Evolutionary conservation across 2,797 vertebrate species (phyloP).

Genomic region (Microtus agrestis): DNA sequence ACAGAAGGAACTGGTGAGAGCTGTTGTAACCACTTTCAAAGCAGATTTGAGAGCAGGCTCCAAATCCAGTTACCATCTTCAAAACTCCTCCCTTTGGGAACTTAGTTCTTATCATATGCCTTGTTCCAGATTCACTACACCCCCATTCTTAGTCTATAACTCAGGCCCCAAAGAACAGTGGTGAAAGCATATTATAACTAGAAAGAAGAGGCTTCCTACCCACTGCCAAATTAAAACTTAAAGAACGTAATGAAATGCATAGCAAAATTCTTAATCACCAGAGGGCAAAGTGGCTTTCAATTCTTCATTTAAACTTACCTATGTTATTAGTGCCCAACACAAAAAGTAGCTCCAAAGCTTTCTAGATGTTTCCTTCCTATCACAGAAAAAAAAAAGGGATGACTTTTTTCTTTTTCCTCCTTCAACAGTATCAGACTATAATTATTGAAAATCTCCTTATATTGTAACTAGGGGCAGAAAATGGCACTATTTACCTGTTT

Average conservation of each 20-base stretch:
- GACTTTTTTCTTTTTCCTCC: conserved; percentile 13
- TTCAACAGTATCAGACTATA: conserved; percentile 57
- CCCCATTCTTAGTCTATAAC: conserved; percentile 62
- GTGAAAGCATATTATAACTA: conserved; percentile 13
- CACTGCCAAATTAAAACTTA: conserved; percentile 70
- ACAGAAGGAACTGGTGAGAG: background rate
- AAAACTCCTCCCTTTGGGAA: background rate
- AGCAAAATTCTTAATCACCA: conserved; percentile 69
- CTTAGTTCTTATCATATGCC: background rate
- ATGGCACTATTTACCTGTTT: conserved; percentile 65
- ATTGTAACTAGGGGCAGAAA: background rate
- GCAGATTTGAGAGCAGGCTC: background rate
- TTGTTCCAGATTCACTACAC: conserved; percentile 19
- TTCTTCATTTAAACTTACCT: conserved; percentile 71
- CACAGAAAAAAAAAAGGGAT: background rate
- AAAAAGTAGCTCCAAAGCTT: conserved; percentile 57
- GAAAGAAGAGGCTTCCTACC: conserved; percentile 53
- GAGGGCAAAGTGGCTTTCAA: conserved; percentile 72
- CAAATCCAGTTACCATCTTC: conserved; percentile 34
- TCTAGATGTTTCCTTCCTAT: conserved; percentile 63
- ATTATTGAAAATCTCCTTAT: conserved; percentile 60
- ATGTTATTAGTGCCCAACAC: conserved; percentile 62
- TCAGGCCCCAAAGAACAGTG: conserved; percentile 41
- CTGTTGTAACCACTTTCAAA: conserved; percentile 8
- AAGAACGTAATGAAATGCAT: conserved; percentile 71